phyloP scores from a whole-genome alignment of 2,113 vertebrate genomes.

The Cygnus atratus region DNA sequence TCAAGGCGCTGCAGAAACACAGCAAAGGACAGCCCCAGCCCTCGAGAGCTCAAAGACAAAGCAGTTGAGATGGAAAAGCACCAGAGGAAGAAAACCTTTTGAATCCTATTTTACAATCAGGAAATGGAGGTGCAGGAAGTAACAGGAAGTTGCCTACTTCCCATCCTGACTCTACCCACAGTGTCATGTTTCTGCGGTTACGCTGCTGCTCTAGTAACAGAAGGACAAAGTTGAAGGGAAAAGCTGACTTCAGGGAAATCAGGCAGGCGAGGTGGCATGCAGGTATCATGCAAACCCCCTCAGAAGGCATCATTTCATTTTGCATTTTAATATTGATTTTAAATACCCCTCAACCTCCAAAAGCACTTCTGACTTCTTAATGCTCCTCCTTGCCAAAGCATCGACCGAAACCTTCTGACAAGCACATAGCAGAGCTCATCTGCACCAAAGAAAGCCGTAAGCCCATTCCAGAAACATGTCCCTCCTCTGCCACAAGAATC shows the following conservation, averaged over 20 bases:
- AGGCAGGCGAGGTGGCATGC: not conserved
- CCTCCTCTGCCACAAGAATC: constrained; percentile 1
- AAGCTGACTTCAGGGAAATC: not conserved
- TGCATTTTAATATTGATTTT: not conserved
- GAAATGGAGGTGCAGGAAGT: not conserved
- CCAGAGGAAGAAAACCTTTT: not conserved
- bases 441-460: not conserved
- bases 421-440: not conserved
- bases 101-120: not conserved
- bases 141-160: not conserved
- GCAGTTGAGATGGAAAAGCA: not conserved
- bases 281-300: not conserved
- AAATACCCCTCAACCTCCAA: not conserved
- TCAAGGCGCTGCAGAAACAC: not conserved
- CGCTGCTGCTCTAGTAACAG: not conserved
- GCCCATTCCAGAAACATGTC: not conserved
- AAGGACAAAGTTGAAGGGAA: not conserved
- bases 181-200: not conserved
- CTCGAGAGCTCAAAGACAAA: not conserved
- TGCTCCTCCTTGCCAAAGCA: not conserved
- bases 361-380: not conserved
- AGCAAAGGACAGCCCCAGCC: not conserved
- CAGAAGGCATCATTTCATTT: not conserved
- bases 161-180: not conserved
- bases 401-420: not conserved